phyloP scores from a whole-genome alignment of 2,888 invertebrate species.

The Pyralis farinalis region DNA sequence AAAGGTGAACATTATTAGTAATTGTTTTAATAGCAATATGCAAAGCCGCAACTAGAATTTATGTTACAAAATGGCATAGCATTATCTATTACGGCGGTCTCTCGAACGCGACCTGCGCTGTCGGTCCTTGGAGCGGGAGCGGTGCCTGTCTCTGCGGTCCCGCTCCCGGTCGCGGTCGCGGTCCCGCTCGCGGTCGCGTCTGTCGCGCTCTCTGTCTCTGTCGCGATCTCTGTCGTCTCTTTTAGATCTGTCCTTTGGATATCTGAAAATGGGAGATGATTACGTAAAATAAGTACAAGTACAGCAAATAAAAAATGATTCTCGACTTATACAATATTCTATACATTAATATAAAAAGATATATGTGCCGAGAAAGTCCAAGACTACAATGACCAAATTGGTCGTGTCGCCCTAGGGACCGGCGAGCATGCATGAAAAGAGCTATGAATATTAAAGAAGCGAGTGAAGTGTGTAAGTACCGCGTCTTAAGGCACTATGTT shows the following conservation, averaged over 20 bases:
- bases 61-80: conserved; percentile 25
- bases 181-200: conserved; percentile 31
- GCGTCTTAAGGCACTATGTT: no score
- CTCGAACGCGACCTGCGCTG: conserved; percentile 50
- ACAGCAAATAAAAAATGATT: no score
- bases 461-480: no score
- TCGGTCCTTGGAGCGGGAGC: conserved; percentile 29
- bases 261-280: no score
- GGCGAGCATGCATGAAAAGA: no score
- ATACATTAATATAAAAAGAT: no score
- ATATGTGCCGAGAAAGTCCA: no score
- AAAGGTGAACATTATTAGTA: conserved; percentile 48
- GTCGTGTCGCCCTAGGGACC: no score
- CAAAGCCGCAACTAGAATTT: conserved; percentile 34
- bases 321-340: no score
- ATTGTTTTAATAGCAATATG: conserved; percentile 34
- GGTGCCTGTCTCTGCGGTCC: conserved; percentile 32
- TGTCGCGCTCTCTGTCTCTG: conserved; percentile 39
- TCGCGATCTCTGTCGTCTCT: conserved; percentile 61
- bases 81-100: conserved; percentile 70
- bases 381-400: no score
- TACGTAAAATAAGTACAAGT: no score
- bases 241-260: conserved; percentile 62
- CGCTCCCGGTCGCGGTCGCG: conserved; percentile 34
- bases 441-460: no score